Base-by-base conservation (phyloP, 2,888 invertebrate species). In the Drosophila atroscutellata region DNA sequence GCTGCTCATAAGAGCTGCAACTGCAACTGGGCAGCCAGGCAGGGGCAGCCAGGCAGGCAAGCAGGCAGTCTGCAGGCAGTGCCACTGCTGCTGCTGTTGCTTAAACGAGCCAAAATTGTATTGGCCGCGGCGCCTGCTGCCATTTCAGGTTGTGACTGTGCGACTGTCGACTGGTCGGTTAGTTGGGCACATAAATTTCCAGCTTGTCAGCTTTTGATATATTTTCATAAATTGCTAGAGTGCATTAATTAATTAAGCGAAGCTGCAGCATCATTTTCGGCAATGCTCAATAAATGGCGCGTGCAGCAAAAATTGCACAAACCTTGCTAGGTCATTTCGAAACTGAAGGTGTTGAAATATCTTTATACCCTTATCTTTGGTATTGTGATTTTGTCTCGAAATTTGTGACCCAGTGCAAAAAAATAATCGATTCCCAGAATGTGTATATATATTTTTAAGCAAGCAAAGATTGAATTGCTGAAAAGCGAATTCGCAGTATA, bases 151-250 rank as follows among this genome's bases (percentile, higher is more conserved):
- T 75, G 69, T 68, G 63, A 47, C 61, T 71, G 69, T 52, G 50
- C 63, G 45, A 45, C 45, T 45, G 45, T 58, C 67, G 74, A 76
- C 67, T 70, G 80, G 60, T 72, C 72, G n/a, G 45, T 57, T 58
- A 77, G 89, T 71, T 82, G 89, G 78, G 54, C 91, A 85, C 92
- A 92, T 92, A 92, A 92, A 92, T 93, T 92, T 92, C 91, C 92
- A 93, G 92, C 92, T 91, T 92, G 92, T 92, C 92, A 91, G 93
- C 92, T 92, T 91, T 92, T 93, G 92, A 92, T 92, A 92, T 86
- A 86, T 90, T 89, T 92, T 92, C 92, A 92, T 92, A 92, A 92
- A 92, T 92, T 92, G 92, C 92, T 88, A 91, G 91, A 92, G 91
- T 92, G 92, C 92, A 92, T 92, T 86, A 93, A 92, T 92, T 92